A percentile compares a stretch with the other conserved stretches of the same genome.
Evolutionary conservation across 2,797 vertebrate species (phyloP).

Genomic region (Synanceia verrucosa): DNA sequence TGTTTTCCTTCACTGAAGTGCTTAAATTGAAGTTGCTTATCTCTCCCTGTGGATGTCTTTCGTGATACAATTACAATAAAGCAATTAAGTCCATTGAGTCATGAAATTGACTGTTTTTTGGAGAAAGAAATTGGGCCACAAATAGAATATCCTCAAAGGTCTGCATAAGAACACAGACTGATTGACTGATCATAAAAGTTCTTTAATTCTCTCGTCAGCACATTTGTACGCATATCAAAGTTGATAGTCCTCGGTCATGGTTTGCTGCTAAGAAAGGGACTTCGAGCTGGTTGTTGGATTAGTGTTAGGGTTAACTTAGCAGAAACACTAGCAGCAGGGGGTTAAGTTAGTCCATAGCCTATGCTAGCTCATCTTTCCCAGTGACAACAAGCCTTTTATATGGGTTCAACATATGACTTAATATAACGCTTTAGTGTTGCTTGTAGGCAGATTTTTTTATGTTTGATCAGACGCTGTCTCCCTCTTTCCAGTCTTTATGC

Average conservation of each 20-base stretch:
- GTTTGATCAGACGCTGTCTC: neutral
- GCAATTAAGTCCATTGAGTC: constrained; percentile 73
- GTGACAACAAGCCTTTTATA: neutral
- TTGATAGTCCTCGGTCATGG: neutral
- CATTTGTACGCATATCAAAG: constrained; percentile 4
- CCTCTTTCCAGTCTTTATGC: no score
- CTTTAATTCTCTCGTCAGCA: constrained; percentile 4
- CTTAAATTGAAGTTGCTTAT: constrained; percentile 63
- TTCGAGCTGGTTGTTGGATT: neutral
- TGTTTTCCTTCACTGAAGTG: constrained; percentile 51
- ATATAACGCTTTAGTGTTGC: neutral
- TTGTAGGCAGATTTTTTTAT: neutral
- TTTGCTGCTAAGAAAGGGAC: neutral
- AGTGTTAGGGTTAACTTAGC: constrained; percentile 10
- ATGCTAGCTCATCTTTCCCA: neutral
- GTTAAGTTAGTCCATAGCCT: neutral
- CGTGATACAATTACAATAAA: constrained; percentile 72
- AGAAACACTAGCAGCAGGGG: neutral
- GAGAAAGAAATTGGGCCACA: constrained; percentile 46
- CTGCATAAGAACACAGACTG: constrained; percentile 7
- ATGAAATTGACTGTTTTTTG: constrained; percentile 77
- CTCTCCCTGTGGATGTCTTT: constrained; percentile 67
- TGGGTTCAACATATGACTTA: neutral
- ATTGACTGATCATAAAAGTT: constrained; percentile 25
- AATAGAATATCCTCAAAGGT: constrained; percentile 52